Conservation (phyloP, 2,113 vertebrate genomes). For the Caretta caretta region DNA sequence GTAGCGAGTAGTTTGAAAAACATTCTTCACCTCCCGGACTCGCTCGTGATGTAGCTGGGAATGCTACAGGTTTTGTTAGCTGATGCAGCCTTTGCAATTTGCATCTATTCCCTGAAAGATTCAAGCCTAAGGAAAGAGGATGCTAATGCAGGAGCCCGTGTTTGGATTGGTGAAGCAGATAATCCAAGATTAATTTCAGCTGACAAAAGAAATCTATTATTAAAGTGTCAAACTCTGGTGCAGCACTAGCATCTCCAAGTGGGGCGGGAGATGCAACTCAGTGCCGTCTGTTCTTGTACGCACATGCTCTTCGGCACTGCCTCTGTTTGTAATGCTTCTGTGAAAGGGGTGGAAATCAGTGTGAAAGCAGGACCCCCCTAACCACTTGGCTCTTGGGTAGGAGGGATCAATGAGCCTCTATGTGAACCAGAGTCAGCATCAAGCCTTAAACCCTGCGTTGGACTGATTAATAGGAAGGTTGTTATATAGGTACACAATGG, state of each 20-base stretch:
- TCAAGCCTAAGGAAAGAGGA: slow-evolving; percentile 67
- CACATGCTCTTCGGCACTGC: slow-evolving; percentile 5
- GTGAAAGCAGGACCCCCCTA: background rate
- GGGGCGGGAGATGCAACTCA: slow-evolving; percentile 27
- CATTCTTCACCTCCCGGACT: slow-evolving; percentile 39
- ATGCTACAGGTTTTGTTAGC: slow-evolving; percentile 57
- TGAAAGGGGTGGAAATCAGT: background rate
- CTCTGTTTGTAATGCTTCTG: background rate
- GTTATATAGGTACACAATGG: background rate
- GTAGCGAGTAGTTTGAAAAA: slow-evolving; percentile 54
- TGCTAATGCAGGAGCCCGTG: slow-evolving; percentile 65
- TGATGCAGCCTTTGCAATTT: slow-evolving; percentile 63
- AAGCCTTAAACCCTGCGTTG: background rate
- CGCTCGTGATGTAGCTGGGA: slow-evolving; percentile 3
- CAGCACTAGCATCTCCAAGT: slow-evolving; percentile 42
- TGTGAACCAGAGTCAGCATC: background rate
- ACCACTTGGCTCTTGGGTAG: background rate
- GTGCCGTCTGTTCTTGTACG: background rate
- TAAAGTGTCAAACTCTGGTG: slow-evolving; percentile 48
- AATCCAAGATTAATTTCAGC: slow-evolving; percentile 79
- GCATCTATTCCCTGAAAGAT: slow-evolving; percentile 70
- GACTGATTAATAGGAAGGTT: background rate
- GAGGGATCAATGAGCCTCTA: accelerated
- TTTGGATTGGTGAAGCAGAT: slow-evolving; percentile 77
- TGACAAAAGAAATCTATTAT: slow-evolving; percentile 74